A percentile compares a stretch with the other conserved stretches of the same genome.
Evolutionary conservation across 2,113 vertebrate species (phyloP).

Genomic region (Orycteropus afer): DNA sequence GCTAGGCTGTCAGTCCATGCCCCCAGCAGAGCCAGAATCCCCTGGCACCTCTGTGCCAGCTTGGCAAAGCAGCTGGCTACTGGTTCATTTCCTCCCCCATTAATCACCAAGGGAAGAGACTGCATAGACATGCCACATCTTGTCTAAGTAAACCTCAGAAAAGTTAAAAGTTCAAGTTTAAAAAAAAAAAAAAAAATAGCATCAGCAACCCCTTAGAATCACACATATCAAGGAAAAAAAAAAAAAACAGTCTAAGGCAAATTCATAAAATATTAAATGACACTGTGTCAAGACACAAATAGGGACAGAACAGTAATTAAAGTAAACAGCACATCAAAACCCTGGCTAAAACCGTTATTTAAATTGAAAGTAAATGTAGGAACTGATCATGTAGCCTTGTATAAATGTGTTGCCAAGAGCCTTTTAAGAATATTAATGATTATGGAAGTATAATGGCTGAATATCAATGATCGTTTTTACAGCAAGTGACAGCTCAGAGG

Average conservation of each 20-base stretch:
- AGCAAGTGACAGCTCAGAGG: slow-evolving; percentile 80
- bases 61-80: slow-evolving; percentile 80
- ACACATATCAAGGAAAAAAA: background rate
- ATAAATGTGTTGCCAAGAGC: slow-evolving; percentile 85
- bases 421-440: slow-evolving; percentile 88
- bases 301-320: slow-evolving; percentile 84
- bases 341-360: slow-evolving; percentile 84
- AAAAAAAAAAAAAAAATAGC: slow-evolving; percentile 31
- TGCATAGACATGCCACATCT: slow-evolving; percentile 75
- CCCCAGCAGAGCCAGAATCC: background rate
- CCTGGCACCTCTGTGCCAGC: slow-evolving; percentile 45
- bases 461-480: slow-evolving; percentile 82
- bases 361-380: slow-evolving; percentile 84
- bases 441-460: slow-evolving; percentile 81
- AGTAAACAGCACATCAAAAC: slow-evolving; percentile 87
- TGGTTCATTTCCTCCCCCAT: slow-evolving; percentile 82
- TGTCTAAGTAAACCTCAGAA: slow-evolving; percentile 76
- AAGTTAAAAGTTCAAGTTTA: slow-evolving; percentile 80
- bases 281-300: slow-evolving; percentile 81
- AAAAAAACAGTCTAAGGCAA: slow-evolving; percentile 64
- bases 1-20: background rate
- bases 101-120: background rate
- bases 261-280: slow-evolving; percentile 84
- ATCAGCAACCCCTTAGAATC: slow-evolving; percentile 15
- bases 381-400: slow-evolving; percentile 79